Base-by-base conservation (phyloP, 2,888 invertebrate genomes). In the Pharmacophagus antenor region DNA sequence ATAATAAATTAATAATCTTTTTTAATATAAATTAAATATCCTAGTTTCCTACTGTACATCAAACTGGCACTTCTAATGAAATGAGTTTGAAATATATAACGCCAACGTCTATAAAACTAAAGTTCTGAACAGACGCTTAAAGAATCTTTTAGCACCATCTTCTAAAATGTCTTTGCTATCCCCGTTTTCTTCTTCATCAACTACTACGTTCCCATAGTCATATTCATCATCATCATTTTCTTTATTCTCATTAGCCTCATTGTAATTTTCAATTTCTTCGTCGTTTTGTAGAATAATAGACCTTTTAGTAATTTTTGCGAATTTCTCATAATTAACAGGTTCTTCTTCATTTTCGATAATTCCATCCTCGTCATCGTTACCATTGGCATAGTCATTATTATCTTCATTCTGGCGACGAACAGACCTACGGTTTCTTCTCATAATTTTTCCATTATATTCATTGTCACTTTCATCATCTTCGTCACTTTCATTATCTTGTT, bases 41-140 rank as follows among this genome's bases (percentile, higher is more conserved):
- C 62, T 69, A 61, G 27, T 46, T 63, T 56, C 48, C 66, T 72
- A 73, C 67, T 64, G 65, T 67, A 73, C 73, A 74, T 80, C 78
- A 77, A 77, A 66, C 50, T 47, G 64, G 70, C 79, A 76, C 80
- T 83, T 70, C 73, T 51, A n/a, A 10, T 66, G 75, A 77, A 73
- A 65, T 78, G 76, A 74, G 67, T 76, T 74, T 69, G 74, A 78
- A 79, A 67, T 61, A 22, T 44, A 37, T 59, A 41, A 50, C 49
- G 61, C 65, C 62, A 62, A 61, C 66, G 70, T 69, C 65, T 63
- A 65, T 67, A 70, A 85, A 61, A 73, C 74, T 44, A 74, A 71
- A 62, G 72, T 65, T 67, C 74, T 76, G 50, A 80, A 73, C 37
- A 85, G 65, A 61, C 72, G 74, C 58, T 68, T 76, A 65, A 83